Evolutionary conservation across 2,797 vertebrate genomes (phyloP).

Genomic region (Podarcis lilfordi): DNA sequence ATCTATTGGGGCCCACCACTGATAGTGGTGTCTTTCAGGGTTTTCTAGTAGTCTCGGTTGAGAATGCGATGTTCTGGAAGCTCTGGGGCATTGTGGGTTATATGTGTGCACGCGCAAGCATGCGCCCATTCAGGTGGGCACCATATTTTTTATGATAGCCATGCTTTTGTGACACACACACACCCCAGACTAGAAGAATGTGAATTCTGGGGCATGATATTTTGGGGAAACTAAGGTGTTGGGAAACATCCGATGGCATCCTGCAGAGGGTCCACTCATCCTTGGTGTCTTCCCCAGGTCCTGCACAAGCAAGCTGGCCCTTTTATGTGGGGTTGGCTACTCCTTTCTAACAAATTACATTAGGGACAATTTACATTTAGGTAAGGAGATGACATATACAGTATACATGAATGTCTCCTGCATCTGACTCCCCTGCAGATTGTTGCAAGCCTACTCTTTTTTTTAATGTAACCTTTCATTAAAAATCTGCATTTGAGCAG

Average conservation of each 20-base stretch:
- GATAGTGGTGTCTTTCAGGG: not conserved
- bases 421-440: not conserved
- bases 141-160: not conserved
- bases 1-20: not conserved
- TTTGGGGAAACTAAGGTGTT: not conserved
- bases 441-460: not conserved
- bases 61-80: not conserved
- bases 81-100: not conserved
- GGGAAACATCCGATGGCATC: not conserved
- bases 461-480: not conserved
- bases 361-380: not conserved
- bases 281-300: not conserved
- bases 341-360: not conserved
- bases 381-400: not conserved
- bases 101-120: too few relatives aligned
- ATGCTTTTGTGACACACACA: not conserved
- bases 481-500: not conserved
- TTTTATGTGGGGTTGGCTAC: not conserved
- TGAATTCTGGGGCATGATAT: not conserved
- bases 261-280: not conserved
- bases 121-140: too few relatives aligned
- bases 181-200: not conserved
- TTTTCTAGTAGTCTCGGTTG: not conserved
- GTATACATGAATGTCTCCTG: not conserved
- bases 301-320: not conserved